Evolutionary conservation across 1,140 invertebrate species (phyloP).

Genomic region (Euura lappo): DNA sequence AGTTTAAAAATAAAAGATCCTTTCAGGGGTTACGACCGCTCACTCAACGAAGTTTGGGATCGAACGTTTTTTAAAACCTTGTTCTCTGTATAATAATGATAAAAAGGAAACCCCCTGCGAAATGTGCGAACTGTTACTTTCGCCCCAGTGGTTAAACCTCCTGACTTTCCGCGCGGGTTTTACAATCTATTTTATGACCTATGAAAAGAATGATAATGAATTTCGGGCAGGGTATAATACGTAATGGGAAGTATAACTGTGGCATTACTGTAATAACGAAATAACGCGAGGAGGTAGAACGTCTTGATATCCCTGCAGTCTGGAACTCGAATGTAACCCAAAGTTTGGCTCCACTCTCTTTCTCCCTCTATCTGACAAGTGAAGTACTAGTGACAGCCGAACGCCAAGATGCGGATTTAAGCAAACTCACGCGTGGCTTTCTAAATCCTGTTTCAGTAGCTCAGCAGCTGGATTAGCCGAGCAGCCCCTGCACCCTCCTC

Average conservation of each 20-base stretch:
- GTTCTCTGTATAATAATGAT: too few relatives aligned
- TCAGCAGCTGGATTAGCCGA: background rate
- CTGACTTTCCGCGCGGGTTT: conserved; percentile 16
- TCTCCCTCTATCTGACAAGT: too few relatives aligned
- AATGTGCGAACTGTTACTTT: too few relatives aligned
- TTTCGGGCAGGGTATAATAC: conserved; percentile 26
- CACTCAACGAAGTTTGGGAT: too few relatives aligned
- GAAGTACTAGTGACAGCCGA: background rate
- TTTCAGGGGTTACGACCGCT: too few relatives aligned
- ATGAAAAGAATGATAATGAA: conserved; percentile 47
- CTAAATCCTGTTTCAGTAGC: background rate
- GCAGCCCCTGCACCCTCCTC: background rate
- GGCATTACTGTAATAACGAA: conserved; percentile 43
- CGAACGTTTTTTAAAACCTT: too few relatives aligned
- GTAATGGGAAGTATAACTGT: conserved; percentile 30
- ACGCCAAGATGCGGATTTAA: background rate
- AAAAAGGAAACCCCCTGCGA: too few relatives aligned
- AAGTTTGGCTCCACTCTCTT: too few relatives aligned
- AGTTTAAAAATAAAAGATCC: too few relatives aligned
- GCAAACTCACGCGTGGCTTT: background rate
- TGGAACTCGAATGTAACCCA: too few relatives aligned
- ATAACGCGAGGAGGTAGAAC: conserved; percentile 30
- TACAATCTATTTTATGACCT: conserved; percentile 37
- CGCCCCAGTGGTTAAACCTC: too few relatives aligned
- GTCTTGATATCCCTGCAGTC: conserved; percentile 36